Percentiles rank a stretch among this genome's conserved stretches.
Evolutionary conservation across 2,113 vertebrate genomes (phyloP).

Genomic region (Taxidea taxus): DNA sequence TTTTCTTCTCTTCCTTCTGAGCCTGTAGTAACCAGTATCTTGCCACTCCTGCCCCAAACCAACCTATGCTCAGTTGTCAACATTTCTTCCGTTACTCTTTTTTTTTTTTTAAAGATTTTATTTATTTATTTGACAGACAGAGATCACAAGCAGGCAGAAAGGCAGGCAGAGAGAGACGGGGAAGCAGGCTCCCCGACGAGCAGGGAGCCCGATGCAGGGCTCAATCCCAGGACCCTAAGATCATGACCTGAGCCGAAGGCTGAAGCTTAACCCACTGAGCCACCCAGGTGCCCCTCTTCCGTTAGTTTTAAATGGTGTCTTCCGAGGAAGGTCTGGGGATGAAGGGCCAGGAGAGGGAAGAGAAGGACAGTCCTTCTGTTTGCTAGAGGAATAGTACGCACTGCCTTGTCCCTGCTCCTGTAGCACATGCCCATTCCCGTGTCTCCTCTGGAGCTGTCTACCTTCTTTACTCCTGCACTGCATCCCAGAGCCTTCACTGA

Average conservation of each 20-base stretch:
- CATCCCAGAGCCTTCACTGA: background rate
- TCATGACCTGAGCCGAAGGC: too few relatives aligned
- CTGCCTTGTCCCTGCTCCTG: background rate
- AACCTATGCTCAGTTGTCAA: background rate
- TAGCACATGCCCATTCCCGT: too few relatives aligned
- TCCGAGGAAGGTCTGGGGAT: background rate
- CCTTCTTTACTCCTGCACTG: background rate
- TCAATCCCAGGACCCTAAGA: too few relatives aligned
- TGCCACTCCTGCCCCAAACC: background rate
- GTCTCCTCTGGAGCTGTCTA: background rate
- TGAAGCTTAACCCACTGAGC: too few relatives aligned
- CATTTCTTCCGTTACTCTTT: background rate
- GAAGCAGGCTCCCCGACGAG: too few relatives aligned
- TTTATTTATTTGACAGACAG: too few relatives aligned
- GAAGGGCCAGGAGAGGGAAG: background rate
- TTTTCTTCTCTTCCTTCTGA: background rate
- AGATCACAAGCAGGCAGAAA: too few relatives aligned
- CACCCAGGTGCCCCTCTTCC: too few relatives aligned
- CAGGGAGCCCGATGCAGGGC: too few relatives aligned
- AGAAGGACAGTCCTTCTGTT: background rate
- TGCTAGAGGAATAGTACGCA: background rate
- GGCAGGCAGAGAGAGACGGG: too few relatives aligned
- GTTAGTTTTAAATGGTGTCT: background rate
- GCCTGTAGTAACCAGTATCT: background rate
- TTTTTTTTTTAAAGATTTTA: too few relatives aligned